Conservation (phyloP, 2,888 invertebrate genomes). For the Amiota communis region DNA sequence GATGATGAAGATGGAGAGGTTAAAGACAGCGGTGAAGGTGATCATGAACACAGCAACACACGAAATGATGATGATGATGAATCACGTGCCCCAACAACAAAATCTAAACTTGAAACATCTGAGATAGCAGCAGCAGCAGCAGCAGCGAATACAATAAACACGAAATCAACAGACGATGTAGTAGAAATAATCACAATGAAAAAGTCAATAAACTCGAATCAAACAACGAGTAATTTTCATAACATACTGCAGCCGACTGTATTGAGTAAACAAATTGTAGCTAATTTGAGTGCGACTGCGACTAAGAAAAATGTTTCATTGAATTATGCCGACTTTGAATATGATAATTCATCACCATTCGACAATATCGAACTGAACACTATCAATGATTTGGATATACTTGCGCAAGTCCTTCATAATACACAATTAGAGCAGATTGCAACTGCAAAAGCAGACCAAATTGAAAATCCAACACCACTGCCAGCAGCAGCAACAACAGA, state of each 20-base stretch:
- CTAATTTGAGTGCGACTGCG: constrained; percentile 52
- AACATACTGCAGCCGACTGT: constrained; percentile 72
- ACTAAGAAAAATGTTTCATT: constrained; percentile 52
- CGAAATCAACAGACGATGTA: constrained; percentile 22
- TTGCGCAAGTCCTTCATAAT: constrained; percentile 83
- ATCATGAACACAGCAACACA: background rate
- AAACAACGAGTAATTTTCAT: constrained; percentile 64
- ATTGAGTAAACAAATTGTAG: constrained; percentile 45
- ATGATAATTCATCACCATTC: constrained; percentile 93
- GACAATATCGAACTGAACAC: constrained; percentile 94
- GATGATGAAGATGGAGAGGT: constrained; percentile 24
- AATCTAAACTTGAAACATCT: constrained; percentile 15
- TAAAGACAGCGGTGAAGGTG: background rate
- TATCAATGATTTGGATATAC: constrained; percentile 91
- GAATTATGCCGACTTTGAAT: constrained; percentile 87
- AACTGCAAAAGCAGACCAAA: background rate
- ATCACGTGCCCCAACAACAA: background rate
- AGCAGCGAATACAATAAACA: constrained; percentile 14
- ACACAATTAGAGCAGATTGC: constrained; percentile 57
- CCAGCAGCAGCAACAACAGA: background rate
- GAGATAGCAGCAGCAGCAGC: constrained; percentile 20
- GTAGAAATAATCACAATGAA: constrained; percentile 27
- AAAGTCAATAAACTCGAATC: constrained; percentile 58
- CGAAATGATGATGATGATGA: constrained; percentile 18
- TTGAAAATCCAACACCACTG: background rate